A percentile compares a stretch with the other conserved stretches of the same genome.
Evolutionary conservation across 2,888 invertebrate species (phyloP).

Genomic region (Drosophila hamatofila): DNA sequence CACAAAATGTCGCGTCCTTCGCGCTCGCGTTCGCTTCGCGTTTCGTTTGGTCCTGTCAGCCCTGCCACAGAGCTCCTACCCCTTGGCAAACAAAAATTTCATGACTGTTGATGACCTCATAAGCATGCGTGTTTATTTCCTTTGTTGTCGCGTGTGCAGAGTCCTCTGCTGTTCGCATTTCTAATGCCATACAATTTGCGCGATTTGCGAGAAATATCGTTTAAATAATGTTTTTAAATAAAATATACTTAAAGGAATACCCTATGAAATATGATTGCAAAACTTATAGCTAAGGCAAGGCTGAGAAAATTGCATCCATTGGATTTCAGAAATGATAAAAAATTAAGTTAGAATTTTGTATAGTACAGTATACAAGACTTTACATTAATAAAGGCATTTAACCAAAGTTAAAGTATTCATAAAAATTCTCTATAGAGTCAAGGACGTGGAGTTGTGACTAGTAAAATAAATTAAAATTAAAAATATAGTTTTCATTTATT

Average conservation of each 20-base stretch:
- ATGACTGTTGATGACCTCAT: constrained; percentile 76
- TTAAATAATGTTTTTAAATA: neutral
- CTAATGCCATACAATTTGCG: constrained; percentile 17
- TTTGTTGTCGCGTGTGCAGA: constrained; percentile 49
- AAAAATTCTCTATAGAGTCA: no score
- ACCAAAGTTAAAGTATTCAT: no score
- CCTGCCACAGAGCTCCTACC: neutral
- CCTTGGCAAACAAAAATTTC: constrained; percentile 54
- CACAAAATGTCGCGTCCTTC: constrained; percentile 39
- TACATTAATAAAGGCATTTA: no score
- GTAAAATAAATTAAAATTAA: no score
- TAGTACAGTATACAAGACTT: no score
- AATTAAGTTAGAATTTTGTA: no score
- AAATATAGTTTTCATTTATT: no score
- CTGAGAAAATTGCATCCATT: no score
- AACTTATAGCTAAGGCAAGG: neutral
- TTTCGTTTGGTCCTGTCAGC: constrained; percentile 22
- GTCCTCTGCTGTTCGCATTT: constrained; percentile 1
- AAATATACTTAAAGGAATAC: neutral
- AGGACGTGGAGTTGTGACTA: no score
- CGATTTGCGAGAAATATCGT: constrained; percentile 14
- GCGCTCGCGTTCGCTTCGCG: constrained; percentile 30
- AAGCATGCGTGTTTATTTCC: constrained; percentile 74
- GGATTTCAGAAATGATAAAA: no score
- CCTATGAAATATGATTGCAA: neutral